Conservation (phyloP, 2,888 invertebrate genomes). For the Acanthacorydalis orientalis region DNA sequence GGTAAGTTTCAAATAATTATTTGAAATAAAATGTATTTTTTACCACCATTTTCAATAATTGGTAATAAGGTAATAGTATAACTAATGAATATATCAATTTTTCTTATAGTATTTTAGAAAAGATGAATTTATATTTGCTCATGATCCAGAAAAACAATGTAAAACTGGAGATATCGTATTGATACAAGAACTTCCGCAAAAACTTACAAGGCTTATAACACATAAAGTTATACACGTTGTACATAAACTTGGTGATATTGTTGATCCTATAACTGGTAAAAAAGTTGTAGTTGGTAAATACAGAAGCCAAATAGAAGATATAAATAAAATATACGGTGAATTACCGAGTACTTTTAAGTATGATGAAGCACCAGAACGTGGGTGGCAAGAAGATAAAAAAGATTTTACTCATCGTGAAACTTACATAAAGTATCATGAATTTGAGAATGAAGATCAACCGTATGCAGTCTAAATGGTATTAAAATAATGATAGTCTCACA, state of each 20-base stretch:
- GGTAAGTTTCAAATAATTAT: constrained; percentile 32
- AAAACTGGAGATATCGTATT: constrained; percentile 73
- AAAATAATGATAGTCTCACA: no score
- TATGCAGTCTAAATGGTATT: constrained; percentile 39
- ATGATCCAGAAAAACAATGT: constrained; percentile 60
- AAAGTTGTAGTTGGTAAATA: constrained; percentile 56
- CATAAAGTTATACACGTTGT: constrained; percentile 66
- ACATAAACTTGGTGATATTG: constrained; percentile 67
- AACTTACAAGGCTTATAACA: constrained; percentile 57
- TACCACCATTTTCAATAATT: constrained; percentile 14
- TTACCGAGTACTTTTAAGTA: constrained; percentile 53
- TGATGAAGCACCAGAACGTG: constrained; percentile 57
- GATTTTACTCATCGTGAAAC: constrained; percentile 65
- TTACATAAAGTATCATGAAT: constrained; percentile 63
- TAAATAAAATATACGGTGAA: constrained; percentile 52
- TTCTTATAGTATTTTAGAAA: constrained; percentile 58
- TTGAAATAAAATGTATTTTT: constrained; percentile 1
- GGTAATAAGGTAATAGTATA: constrained; percentile 3
- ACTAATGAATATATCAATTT: constrained; percentile 5
- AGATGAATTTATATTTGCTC: constrained; percentile 53
- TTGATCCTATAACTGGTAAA: constrained; percentile 72
- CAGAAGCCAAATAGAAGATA: constrained; percentile 54
- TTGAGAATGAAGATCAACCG: constrained; percentile 52
- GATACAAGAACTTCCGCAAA: constrained; percentile 53
- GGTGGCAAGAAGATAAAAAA: constrained; percentile 65